Base-by-base conservation (phyloP, 2,888 invertebrate species). In the Esperia sulphurella region DNA sequence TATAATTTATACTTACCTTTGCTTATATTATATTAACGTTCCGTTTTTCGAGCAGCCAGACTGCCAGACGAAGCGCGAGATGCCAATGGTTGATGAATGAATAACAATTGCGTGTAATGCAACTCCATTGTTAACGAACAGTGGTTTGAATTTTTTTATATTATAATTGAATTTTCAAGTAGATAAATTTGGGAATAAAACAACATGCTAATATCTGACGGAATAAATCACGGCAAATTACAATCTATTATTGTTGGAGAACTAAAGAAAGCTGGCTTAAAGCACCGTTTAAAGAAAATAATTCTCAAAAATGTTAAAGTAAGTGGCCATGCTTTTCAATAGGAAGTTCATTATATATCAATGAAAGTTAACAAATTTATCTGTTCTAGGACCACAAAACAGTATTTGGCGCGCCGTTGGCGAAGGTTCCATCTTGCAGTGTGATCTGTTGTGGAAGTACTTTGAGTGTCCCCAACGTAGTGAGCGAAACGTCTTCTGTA, bases 381-480 rank as follows among this genome's bases (percentile, higher is more conserved):
- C 52, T 55, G 29, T 59, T 68, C 50, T 58, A 90, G 89, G 88
- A 89, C 61, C 79, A 83, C 57, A 88, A 87, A 59, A 79, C 87
- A 43, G 79, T 90, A 30, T 90, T 90, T 61, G 90, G 90, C 53
- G 89, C 90, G 1, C 84, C 88, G n/a, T 60, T 90, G 50, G 62
- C 68, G 30, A 86, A 86, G 68, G 90, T 89, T 47, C 87, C 90
- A 51, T 83, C 86, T 46, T 83, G 85, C 61, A 86, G 84, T 71
- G 89, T 93, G 53, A 87, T 94, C 56, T 91, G 92, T 58, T 94
- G 93, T 72, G 94, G 94, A 21, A 92, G 92, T 65, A 92, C 93
- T 53, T 83, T 95, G 35, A 91, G 93, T 72, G 92, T 96, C 33
- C 96, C 96, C 6, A 90, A 91, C 57, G 92, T 95, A 66, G 92